Percentiles rank a stretch among this genome's conserved stretches.
phyloP scores from a whole-genome alignment of 2,888 invertebrate genomes.

The Callyntrura guangdongensis region DNA sequence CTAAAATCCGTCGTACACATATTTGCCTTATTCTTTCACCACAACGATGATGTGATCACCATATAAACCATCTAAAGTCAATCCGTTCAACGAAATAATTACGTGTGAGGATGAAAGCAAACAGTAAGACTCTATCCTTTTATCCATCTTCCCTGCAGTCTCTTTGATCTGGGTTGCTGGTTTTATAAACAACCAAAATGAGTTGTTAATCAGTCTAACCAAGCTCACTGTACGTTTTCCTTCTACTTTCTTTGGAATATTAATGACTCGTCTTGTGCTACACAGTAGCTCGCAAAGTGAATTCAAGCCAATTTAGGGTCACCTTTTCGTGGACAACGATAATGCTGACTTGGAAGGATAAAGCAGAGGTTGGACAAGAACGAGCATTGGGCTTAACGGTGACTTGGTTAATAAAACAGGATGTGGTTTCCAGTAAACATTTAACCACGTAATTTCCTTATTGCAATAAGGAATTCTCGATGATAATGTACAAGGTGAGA shows the following conservation, averaged over 20 bases:
- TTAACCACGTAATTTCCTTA: background rate
- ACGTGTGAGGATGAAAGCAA: background rate
- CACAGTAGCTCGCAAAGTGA: no score
- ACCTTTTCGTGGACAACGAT: no score
- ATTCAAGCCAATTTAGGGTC: no score
- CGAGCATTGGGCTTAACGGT: background rate
- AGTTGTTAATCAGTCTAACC: slow-evolving; percentile 26
- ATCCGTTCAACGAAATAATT: slow-evolving; percentile 9
- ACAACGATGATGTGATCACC: background rate
- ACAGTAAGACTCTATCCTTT: background rate
- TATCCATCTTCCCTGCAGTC: background rate
- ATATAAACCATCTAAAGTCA: background rate
- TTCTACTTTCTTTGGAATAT: background rate
- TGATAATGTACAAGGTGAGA: no score
- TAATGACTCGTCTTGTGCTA: background rate
- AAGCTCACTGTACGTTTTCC: background rate
- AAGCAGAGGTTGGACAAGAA: background rate
- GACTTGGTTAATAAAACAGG: background rate
- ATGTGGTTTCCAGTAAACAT: background rate
- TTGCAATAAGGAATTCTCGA: no score
- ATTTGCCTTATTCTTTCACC: background rate
- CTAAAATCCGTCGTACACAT: no score
- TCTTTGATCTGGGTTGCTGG: background rate
- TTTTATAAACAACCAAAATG: background rate
- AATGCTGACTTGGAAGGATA: background rate